phyloP scores from a whole-genome alignment of 2,113 vertebrate genomes.

The Nymphicus hollandicus region DNA sequence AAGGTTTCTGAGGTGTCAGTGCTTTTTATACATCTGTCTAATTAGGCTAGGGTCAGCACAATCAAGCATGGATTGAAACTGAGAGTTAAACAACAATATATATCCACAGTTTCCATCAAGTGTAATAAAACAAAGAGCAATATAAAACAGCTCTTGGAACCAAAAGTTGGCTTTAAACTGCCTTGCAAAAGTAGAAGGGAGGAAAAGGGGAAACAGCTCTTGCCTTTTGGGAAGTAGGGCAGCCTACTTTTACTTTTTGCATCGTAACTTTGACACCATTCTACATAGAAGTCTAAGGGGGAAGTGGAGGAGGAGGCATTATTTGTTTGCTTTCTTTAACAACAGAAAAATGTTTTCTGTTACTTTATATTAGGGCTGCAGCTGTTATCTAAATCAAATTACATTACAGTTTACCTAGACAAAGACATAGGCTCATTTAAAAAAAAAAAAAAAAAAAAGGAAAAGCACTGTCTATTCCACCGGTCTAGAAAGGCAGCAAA shows the following conservation, averaged over 20 bases:
- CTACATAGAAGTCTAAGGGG: not conserved
- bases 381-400: not conserved
- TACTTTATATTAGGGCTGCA: not conserved
- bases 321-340: not conserved
- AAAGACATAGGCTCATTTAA: not conserved
- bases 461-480: not conserved
- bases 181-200: not conserved
- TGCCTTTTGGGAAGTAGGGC: not conserved
- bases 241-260: not conserved
- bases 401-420: not conserved
- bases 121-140: not conserved
- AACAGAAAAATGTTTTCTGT: not conserved
- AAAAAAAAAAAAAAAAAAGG: not conserved
- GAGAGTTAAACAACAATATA: not conserved
- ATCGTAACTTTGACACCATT: not conserved
- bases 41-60: not conserved
- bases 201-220: not conserved
- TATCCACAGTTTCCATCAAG: not conserved
- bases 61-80: not conserved
- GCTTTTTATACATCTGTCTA: not conserved
- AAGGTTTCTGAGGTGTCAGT: slow-evolving; percentile 19
- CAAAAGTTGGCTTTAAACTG: not conserved
- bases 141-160: not conserved
- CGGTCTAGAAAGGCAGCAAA: not conserved
- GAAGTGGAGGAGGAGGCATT: too few species aligned